Evolutionary conservation across 2,888 invertebrate species (phyloP), one percentile per base, ranked within the genome.

Genomic region (Sipha maydis): DNA sequence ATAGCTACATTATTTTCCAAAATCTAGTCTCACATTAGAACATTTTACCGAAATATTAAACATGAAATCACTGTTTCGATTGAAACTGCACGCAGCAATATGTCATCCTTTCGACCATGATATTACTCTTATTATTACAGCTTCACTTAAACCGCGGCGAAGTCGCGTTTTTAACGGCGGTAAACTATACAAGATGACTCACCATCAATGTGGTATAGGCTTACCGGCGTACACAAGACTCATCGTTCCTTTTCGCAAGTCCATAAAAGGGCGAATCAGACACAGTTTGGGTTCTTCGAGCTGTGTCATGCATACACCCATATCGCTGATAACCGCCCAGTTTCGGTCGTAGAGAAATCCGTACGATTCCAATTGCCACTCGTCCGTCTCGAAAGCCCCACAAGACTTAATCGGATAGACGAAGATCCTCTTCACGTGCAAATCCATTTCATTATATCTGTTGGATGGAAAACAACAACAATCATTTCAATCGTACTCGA

Each of bases 381-480:
- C 92, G 61, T 91, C 91, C 48, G 96, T 94, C 92, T 95, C 94
- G 91, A 95, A 95, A 14, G 96, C 95, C 0, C 95, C 97, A 92
- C 98, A 98, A 0, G 98, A 98, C 93, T 98, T 98, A 11, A 98
- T 93, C 0, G 98, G 98, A 92, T 96, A 98, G 79, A 98, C 93
- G 91, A 94, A 94, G 90, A 96, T 93, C 89, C 93, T 91, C 41
- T 77, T 48, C 14, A 89, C 82, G 4, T 48, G 73, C 21, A 80
- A 61, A 31, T 83, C 90, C 77, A 85, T 85, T 54, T 54, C n/a
- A 21, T 78, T 48, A 67, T 48, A 85, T 4, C 85, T 85, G 48
- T 25, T 4, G 8, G 38, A 8, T 38, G 34, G 34, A 38, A 19
- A 38, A 34, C 21, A 11, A 69, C 69, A 28, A 25, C 61, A 21